Percentiles rank a stretch among this genome's conserved stretches.
phyloP scores from a whole-genome alignment of 2,113 vertebrate genomes.

The Conger conger region DNA sequence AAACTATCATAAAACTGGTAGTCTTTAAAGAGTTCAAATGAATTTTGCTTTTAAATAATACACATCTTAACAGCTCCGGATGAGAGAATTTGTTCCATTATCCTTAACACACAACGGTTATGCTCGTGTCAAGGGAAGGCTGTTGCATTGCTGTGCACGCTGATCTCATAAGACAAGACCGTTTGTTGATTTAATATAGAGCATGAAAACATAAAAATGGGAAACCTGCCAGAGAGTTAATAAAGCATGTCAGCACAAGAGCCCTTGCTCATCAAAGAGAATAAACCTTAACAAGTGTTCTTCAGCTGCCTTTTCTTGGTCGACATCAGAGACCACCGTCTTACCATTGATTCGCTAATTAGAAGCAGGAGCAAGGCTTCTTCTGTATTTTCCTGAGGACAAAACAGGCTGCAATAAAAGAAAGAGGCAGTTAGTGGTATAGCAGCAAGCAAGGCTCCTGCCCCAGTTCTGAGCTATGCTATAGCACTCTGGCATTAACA shows the following conservation, averaged over 20 bases:
- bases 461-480: neutral
- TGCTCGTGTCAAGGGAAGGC: neutral
- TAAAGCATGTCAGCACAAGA: neutral
- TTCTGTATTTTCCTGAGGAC: conserved; percentile 98
- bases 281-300: conserved; percentile 10
- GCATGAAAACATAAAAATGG: neutral
- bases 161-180: neutral
- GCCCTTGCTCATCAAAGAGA: neutral
- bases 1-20: too few species aligned
- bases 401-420: conserved; percentile 85
- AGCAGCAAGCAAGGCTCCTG: neutral
- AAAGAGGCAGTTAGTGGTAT: conserved; percentile 36
- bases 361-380: conserved; percentile 93
- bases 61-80: neutral
- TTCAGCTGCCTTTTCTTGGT: neutral
- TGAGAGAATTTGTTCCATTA: neutral
- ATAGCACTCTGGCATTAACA: neutral
- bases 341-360: conserved; percentile 98
- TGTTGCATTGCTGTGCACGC: neutral
- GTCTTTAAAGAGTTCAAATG: neutral
- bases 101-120: neutral
- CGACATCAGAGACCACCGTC: conserved; percentile 42
- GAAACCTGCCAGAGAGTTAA: neutral
- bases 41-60: too few species aligned
- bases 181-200: neutral